Conservation (phyloP, 2,113 vertebrate species). For the Rhinogobius similis region DNA sequence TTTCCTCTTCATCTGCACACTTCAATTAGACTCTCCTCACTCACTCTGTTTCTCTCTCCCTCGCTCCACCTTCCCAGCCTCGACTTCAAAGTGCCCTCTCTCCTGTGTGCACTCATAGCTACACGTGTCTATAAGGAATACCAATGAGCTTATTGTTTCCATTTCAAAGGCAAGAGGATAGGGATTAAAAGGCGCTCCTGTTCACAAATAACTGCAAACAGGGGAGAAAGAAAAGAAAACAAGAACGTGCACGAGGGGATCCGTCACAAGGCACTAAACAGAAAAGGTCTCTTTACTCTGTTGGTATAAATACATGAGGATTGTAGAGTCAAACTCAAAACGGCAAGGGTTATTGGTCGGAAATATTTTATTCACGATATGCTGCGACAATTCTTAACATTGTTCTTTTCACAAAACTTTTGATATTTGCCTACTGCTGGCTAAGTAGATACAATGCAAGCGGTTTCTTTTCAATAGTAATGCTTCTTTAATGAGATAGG, state of each 20-base stretch:
- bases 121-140: constrained; percentile 57
- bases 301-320: neutral
- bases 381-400: neutral
- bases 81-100: constrained; percentile 57
- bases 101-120: constrained; percentile 17
- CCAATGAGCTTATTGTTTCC: constrained; percentile 59
- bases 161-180: constrained; percentile 62
- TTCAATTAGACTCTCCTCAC: constrained; percentile 39
- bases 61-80: constrained; percentile 44
- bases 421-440: neutral
- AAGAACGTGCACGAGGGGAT: constrained; percentile 31
- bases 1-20: constrained; percentile 36
- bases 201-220: constrained; percentile 33
- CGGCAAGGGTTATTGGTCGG: neutral
- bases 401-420: neutral
- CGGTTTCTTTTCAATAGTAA: neutral
- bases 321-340: neutral
- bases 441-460: too few species aligned
- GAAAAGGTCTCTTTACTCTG: constrained; percentile 37
- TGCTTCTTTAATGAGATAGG: too few species aligned
- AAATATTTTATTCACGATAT: neutral
- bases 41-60: neutral
- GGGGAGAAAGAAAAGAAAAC: constrained; percentile 4
- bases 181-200: constrained; percentile 47
- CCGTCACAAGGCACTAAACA: constrained; percentile 27